Evolutionary conservation across 30 jellyfish, hydroid and myxozoan species (phyloP), one percentile per base, ranked within the genome.

Genomic region (Hydra vulgaris): DNA sequence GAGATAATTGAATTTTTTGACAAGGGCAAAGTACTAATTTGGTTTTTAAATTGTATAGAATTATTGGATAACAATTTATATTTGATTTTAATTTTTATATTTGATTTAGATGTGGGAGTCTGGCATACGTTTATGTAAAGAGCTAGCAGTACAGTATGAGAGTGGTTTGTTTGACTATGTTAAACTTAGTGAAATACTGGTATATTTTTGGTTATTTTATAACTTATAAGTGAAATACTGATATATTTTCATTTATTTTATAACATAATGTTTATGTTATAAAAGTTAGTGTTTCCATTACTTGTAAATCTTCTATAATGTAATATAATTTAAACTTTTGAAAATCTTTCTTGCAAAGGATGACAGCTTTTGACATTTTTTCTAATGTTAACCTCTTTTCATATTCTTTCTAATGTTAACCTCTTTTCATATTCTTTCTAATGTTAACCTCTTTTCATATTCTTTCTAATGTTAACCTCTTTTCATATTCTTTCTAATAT

Each of bases 141-240:
- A 86, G 81, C 88, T 92, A 19, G 96, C 98, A 0, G 40, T 25
- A 53, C 87, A 74, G 20, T 92, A 92, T 74, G 98, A 92, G 66
- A 83, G 77, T 26, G 61, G 81, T 69, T 17, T 92, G 19, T 40
- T 92, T 26, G 98, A 92, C 78, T 92, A 82, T 53, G 26, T 87
- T 0, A 92, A 92, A 80, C 98, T 92, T 18, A 92, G 98, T 79
- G 89, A 84, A n/a, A 92, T 92, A 25, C 82, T 92, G 85, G 98
- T 92, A 15, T 21, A 54, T 72, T 79, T 73, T 3, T 54, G 21
- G 71, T 23, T 23, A 1, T n/a, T 73, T 73, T 17, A 71, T 15
- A n/a, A n/a, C n/a, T n/a, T n/a, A n/a, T n/a, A n/a, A n/a, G n/a
- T n/a, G 23, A 71, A 17, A 71, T 18, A 18, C 79, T 71, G 27